phyloP scores from a whole-genome alignment of 2,113 vertebrate genomes.

The Neolamprologus variostigma region DNA sequence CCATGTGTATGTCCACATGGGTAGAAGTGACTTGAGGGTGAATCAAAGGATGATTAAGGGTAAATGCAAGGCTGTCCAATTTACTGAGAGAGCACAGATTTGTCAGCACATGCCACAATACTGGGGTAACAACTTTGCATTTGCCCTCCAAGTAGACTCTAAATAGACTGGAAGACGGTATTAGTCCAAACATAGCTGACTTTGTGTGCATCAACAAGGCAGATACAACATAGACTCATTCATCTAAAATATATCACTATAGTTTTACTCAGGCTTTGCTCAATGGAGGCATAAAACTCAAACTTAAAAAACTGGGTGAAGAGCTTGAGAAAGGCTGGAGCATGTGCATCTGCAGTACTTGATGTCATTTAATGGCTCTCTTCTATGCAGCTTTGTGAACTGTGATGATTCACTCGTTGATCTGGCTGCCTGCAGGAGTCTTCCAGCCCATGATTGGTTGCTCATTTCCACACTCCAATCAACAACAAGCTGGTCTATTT shows the following conservation, averaged over 20 bases:
- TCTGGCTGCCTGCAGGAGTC: not conserved
- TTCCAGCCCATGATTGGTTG: not conserved
- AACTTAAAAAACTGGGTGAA: not conserved
- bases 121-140: not conserved
- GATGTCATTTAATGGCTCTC: not conserved
- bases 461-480: slow-evolving; percentile 23
- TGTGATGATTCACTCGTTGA: slow-evolving; percentile 2
- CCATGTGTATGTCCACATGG: not conserved
- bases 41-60: not conserved
- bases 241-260: not conserved
- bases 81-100: not conserved
- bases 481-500: slow-evolving; percentile 13
- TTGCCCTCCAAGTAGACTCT: not conserved
- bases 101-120: not conserved
- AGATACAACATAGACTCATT: not conserved
- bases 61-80: not conserved
- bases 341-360: not conserved
- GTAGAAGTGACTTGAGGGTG: not conserved
- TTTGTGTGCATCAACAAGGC: not conserved
- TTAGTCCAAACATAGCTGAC: not conserved
- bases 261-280: not conserved
- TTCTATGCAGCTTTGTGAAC: not conserved
- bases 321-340: not conserved
- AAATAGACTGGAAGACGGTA: not conserved
- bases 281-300: not conserved